Evolutionary conservation across 1,140 invertebrate species (phyloP).

Genomic region (Lordiphosa collinella): DNA sequence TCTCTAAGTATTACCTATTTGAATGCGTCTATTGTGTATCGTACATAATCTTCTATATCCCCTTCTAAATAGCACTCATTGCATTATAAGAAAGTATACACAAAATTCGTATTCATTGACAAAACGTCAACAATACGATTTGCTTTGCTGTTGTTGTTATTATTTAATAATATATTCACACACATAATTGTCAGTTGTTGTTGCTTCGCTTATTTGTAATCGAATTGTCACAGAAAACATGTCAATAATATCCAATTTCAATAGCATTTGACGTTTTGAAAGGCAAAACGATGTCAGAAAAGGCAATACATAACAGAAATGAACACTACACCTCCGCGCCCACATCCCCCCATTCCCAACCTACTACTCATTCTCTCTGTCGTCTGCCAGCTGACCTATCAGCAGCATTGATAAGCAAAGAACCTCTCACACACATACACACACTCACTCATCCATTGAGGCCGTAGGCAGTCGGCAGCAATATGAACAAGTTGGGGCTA

Average conservation of each 20-base stretch:
- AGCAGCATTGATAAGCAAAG: conserved; percentile 44
- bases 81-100: too few species aligned
- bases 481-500: conserved; percentile 43
- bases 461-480: not conserved
- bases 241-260: conserved; percentile 61
- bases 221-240: conserved; percentile 44
- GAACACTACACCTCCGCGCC: conserved; percentile 20
- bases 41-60: too few species aligned
- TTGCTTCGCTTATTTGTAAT: conserved; percentile 31
- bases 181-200: conserved; percentile 25
- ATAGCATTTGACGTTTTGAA: conserved; percentile 44
- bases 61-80: too few species aligned
- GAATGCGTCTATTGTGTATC: too few species aligned
- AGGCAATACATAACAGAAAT: conserved; percentile 33
- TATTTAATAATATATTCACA: conserved; percentile 42
- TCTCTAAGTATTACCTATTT: too few species aligned
- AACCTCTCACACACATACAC: conserved; percentile 4
- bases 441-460: conserved; percentile 2
- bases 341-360: not conserved
- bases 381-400: conserved; percentile 34
- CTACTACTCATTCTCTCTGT: not conserved
- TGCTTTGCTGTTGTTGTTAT: conserved; percentile 19
- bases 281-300: conserved; percentile 9
- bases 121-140: not conserved
- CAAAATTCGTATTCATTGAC: too few species aligned